Percentiles rank a stretch among this genome's conserved stretches.
Conservation (phyloP, 2,797 vertebrate genomes). For the Rhynchonycteris naso region DNA sequence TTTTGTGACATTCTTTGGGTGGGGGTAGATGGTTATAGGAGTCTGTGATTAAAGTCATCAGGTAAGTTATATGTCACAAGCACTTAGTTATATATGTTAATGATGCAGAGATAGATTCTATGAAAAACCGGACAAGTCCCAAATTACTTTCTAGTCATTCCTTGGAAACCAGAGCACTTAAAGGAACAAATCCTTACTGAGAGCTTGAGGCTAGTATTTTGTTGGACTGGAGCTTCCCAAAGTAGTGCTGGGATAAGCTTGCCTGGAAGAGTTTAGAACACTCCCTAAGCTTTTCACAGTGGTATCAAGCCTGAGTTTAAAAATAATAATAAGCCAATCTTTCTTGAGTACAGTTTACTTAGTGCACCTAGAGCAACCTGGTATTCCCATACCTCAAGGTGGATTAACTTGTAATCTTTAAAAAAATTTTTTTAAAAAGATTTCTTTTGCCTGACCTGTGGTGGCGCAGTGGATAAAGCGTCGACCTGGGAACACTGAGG, state of each 20-base stretch:
- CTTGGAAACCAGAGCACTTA: not conserved
- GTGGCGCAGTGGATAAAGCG: no score
- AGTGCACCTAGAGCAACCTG: not conserved
- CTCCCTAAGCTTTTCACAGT: not conserved
- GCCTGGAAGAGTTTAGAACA: not conserved
- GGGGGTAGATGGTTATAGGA: not conserved
- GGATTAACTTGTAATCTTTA: not conserved
- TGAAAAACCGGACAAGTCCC: not conserved
- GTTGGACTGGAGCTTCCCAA: not conserved
- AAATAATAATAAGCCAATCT: not conserved
- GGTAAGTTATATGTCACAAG: not conserved
- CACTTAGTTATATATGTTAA: constrained; percentile 17
- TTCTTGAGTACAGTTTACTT: not conserved
- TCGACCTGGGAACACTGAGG: no score
- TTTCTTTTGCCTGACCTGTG: no score
- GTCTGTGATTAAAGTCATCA: not conserved
- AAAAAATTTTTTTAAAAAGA: not conserved
- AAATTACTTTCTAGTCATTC: not conserved
- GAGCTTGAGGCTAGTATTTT: not conserved
- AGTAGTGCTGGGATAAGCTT: not conserved
- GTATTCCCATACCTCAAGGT: not conserved
- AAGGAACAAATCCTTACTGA: not conserved
- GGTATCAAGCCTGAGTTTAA: not conserved
- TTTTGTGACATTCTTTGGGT: not conserved
- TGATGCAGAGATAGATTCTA: not conserved